Percentiles rank a stretch among this genome's conserved stretches.
phyloP scores from a whole-genome alignment of 2,113 vertebrate species.

The Alectura lathami region DNA sequence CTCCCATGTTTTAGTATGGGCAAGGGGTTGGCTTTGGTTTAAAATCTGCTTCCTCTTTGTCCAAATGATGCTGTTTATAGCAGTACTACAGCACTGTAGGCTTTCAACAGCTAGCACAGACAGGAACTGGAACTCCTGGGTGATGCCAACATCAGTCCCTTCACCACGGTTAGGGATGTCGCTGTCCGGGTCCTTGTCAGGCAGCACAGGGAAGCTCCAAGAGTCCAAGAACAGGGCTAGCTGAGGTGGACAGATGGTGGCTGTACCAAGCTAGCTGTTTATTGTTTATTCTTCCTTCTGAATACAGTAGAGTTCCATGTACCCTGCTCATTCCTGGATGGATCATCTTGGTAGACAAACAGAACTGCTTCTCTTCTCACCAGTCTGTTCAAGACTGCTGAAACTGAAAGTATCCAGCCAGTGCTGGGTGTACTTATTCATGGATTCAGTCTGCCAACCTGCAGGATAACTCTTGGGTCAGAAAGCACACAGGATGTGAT shows the following conservation, averaged over 20 bases:
- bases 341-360: neutral
- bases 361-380: neutral
- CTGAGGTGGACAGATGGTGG: neutral
- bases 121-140: neutral
- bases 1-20: neutral
- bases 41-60: neutral
- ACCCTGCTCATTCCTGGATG: neutral
- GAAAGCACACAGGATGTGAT: neutral
- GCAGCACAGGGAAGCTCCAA: neutral
- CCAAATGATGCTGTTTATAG: neutral
- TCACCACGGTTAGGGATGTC: neutral
- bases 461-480: neutral
- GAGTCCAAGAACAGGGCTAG: neutral
- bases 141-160: neutral
- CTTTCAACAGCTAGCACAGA: neutral
- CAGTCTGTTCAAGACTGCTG: neutral
- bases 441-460: neutral
- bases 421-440: neutral
- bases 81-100: neutral
- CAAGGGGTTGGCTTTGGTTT: neutral
- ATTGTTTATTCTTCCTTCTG: neutral
- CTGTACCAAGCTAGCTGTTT: neutral
- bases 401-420: neutral
- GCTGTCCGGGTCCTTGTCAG: neutral
- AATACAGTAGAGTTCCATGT: neutral